A percentile compares a stretch with the other conserved stretches of the same genome.
phyloP scores from a whole-genome alignment of 2,888 invertebrate genomes.

The Plebejus melissa region DNA sequence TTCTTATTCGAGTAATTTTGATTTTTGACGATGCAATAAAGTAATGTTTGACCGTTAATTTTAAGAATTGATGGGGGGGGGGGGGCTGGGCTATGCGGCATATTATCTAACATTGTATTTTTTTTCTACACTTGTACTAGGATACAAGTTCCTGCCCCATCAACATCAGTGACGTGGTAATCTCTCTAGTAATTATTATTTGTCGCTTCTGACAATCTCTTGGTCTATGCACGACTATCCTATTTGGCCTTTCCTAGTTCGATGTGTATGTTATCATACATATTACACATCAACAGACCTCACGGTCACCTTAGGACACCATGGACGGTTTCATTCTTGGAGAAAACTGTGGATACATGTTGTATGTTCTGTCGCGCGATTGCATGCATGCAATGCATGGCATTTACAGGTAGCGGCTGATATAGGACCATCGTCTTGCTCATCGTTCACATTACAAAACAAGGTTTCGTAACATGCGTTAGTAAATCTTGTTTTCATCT shows the following conservation, averaged over 20 bases:
- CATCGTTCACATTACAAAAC: constrained; percentile 4
- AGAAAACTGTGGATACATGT: background rate
- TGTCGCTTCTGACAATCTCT: constrained; percentile 21
- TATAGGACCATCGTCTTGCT: background rate
- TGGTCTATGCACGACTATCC: constrained; percentile 26
- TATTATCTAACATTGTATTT: constrained; percentile 22
- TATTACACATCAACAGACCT: constrained; percentile 8
- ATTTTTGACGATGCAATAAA: background rate
- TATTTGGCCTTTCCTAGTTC: constrained; percentile 22
- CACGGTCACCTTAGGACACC: background rate
- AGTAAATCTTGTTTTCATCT: constrained; percentile 10
- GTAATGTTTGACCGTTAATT: background rate
- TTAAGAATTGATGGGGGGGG: background rate
- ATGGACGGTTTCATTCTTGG: background rate
- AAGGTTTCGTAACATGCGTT: constrained; percentile 9
- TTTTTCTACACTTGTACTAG: constrained; percentile 23
- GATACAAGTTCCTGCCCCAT: constrained; percentile 4
- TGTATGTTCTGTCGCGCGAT: constrained; percentile 16
- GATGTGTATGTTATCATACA: constrained; percentile 25
- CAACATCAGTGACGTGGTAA: constrained; percentile 28
- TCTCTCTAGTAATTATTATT: constrained; percentile 13
- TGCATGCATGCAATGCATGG: constrained; percentile 26
- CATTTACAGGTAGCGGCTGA: constrained; percentile 6
- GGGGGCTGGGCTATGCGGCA: background rate
- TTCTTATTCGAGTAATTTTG: background rate